A percentile compares a stretch with the other conserved stretches of the same genome.
Conservation (phyloP, 2,888 invertebrate genomes). For the Drosophila monieri region DNA sequence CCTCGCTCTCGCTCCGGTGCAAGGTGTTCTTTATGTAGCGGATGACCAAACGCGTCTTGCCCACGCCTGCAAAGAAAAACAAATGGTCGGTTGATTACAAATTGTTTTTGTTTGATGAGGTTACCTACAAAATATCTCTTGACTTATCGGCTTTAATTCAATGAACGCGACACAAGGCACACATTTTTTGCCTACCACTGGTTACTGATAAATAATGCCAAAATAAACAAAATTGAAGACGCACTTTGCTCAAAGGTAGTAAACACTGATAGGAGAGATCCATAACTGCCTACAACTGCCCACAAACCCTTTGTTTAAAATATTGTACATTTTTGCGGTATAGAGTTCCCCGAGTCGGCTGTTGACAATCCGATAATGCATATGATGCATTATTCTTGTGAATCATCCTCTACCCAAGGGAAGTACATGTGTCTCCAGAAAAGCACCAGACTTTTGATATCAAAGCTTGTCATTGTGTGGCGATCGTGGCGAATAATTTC, state of each 20-base stretch:
- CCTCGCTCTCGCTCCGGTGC: slow-evolving; percentile 89
- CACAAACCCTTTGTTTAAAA: slow-evolving; percentile 15
- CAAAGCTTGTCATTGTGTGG: slow-evolving; percentile 23
- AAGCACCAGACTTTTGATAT: slow-evolving; percentile 17
- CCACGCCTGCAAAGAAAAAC: slow-evolving; percentile 89
- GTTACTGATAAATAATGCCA: slow-evolving; percentile 32
- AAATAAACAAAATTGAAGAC: slow-evolving; percentile 21
- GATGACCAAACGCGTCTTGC: slow-evolving; percentile 94
- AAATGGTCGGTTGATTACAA: neutral
- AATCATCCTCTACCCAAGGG: slow-evolving; percentile 20
- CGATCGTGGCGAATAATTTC: neutral
- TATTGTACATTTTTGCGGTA: slow-evolving; percentile 9
- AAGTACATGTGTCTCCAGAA: slow-evolving; percentile 17
- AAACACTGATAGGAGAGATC: slow-evolving; percentile 43
- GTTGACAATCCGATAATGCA: slow-evolving; percentile 4
- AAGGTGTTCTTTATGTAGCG: slow-evolving; percentile 92
- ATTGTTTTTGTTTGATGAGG: slow-evolving; percentile 7
- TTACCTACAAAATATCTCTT: neutral
- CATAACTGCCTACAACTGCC: neutral
- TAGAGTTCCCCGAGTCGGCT: slow-evolving; percentile 16
- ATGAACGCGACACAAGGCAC: slow-evolving; percentile 13
- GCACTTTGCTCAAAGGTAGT: slow-evolving; percentile 28
- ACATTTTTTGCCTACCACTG: slow-evolving; percentile 32
- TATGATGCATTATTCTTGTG: slow-evolving; percentile 10
- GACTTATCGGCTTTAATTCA: slow-evolving; percentile 16